These are phyloP conservation scores for Columba guinea DNA, from an alignment of 2,797 vertebrate genomes.

Conservation along the genomic window DNA sequence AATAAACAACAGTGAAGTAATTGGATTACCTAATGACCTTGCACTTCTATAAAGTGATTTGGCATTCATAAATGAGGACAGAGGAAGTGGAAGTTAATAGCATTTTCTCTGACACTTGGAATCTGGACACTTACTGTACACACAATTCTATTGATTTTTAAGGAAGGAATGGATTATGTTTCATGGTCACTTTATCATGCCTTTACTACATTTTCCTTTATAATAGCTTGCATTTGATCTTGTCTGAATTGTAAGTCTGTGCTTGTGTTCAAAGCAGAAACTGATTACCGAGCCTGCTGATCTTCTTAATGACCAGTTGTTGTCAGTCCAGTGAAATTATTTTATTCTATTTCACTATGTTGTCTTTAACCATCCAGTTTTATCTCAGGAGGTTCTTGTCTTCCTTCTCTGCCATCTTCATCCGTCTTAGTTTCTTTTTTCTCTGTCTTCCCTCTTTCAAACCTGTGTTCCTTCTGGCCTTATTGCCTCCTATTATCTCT, in stretches of 20 bases:
- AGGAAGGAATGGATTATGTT: not conserved
- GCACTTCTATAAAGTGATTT: not conserved
- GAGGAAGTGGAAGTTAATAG: not conserved
- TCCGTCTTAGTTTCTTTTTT: not conserved
- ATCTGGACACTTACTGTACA: not conserved
- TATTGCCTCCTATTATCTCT: not conserved
- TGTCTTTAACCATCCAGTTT: not conserved
- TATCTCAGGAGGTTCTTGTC: not conserved
- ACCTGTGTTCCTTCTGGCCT: not conserved
- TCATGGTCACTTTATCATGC: not conserved
- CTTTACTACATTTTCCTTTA: not conserved
- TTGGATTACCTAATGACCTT: not conserved
- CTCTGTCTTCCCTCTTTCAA: not conserved
- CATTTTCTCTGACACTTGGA: not conserved
- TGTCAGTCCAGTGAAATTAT: not conserved
- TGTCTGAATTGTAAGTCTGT: not conserved
- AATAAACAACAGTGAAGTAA: not conserved
- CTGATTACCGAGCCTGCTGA: not conserved
- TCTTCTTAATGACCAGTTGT: not conserved
- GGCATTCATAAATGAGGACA: not conserved
- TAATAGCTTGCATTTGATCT: not conserved
- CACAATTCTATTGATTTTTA: not conserved
- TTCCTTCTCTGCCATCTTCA: not conserved
- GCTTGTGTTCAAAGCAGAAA: not conserved
- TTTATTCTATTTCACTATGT: not conserved